A percentile compares a stretch with the other conserved stretches of the same genome.
These are phyloP conservation scores for Sylvia borin DNA, from an alignment of 2,797 vertebrate species.

Conservation along the genomic window DNA sequence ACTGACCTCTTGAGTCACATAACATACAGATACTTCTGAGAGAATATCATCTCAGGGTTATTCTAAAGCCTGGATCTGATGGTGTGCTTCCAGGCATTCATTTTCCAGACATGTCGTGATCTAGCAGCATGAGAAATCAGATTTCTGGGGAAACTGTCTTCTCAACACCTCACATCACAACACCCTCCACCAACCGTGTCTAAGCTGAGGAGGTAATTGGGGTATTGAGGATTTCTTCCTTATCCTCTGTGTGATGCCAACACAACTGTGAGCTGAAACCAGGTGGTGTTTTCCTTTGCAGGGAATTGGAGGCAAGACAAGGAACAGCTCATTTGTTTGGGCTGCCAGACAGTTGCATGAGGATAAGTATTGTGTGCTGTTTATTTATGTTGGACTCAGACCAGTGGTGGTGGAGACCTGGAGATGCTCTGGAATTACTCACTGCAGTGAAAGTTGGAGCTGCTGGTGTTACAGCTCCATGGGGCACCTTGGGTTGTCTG, in stretches of 20 bases:
- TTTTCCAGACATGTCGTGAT: background rate
- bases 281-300: background rate
- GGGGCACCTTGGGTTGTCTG: background rate
- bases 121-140: background rate
- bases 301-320: background rate
- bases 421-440: background rate
- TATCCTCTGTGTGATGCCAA: background rate
- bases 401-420: background rate
- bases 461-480: fast-evolving
- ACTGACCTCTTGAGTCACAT: background rate
- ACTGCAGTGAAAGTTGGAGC: background rate
- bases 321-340: conserved; percentile 23
- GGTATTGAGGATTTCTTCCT: background rate
- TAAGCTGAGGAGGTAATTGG: background rate
- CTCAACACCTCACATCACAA: background rate
- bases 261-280: background rate
- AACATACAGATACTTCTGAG: background rate
- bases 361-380: background rate
- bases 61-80: background rate
- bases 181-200: background rate
- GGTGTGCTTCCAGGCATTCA: background rate
- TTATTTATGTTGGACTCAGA: conserved; percentile 21
- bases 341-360: background rate
- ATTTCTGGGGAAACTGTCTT: background rate
- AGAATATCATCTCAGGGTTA: background rate